A percentile compares a stretch with the other conserved stretches of the same genome.
phyloP scores from a whole-genome alignment of 2,888 invertebrate species.

The Biston betularia region DNA sequence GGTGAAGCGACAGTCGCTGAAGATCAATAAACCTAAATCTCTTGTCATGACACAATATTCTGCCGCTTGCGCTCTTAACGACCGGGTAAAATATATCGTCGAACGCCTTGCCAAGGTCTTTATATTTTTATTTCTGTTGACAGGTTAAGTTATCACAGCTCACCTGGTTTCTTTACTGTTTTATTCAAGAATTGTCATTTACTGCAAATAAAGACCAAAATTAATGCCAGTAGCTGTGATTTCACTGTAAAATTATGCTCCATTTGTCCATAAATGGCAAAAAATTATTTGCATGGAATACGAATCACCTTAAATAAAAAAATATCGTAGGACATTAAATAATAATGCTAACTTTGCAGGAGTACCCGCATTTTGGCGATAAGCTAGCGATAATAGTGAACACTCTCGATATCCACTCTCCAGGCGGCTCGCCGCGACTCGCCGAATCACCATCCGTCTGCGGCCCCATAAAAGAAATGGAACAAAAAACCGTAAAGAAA shows the following conservation, averaged over 20 bases:
- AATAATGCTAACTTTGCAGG: conserved; percentile 51
- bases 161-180: too few relatives aligned
- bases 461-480: conserved; percentile 44
- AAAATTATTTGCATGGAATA: too few relatives aligned
- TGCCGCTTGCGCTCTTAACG: conserved; percentile 86
- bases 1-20: conserved; percentile 72
- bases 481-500: conserved; percentile 56
- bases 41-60: conserved; percentile 84
- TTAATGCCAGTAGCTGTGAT: too few relatives aligned
- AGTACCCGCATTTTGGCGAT: conserved; percentile 87
- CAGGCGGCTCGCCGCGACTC: conserved; percentile 61
- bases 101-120: conserved; percentile 74
- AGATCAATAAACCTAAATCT: conserved; percentile 73
- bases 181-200: too few relatives aligned
- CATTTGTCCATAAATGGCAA: too few relatives aligned
- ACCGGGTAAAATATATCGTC: conserved; percentile 85
- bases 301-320: too few relatives aligned
- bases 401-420: conserved; percentile 77
- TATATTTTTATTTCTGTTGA: background rate
- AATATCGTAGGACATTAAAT: too few relatives aligned
- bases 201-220: too few relatives aligned
- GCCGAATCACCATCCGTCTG: conserved; percentile 46
- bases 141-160: too few relatives aligned
- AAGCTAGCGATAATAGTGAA: conserved; percentile 73
- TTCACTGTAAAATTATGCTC: too few relatives aligned